Conservation (phyloP, 2,797 vertebrate genomes). For the Lophius americanus region DNA sequence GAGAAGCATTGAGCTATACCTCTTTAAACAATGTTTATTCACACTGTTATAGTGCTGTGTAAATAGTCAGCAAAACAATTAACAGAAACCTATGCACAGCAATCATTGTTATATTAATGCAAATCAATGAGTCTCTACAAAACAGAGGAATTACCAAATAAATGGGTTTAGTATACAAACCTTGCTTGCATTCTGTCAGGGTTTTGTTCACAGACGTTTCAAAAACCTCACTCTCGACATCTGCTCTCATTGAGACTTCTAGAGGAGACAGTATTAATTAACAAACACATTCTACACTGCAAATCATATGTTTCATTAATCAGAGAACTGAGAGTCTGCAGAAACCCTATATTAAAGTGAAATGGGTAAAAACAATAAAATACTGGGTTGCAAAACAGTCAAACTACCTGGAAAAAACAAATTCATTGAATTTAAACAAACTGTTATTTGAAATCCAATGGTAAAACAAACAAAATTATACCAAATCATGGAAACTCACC, state of each 20-base stretch:
- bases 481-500: neutral
- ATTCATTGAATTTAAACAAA: neutral
- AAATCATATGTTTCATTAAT: neutral
- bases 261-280: conserved; percentile 24
- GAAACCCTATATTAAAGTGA: neutral
- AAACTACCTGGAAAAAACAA: neutral
- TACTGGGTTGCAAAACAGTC: neutral
- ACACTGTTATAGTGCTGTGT: conserved; percentile 1
- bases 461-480: conserved; percentile 1
- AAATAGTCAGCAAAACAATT: neutral
- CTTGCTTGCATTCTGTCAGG: conserved; percentile 62
- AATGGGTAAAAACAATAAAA: conserved; percentile 14
- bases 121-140: neutral
- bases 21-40: neutral
- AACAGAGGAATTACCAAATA: neutral
- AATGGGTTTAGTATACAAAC: conserved; percentile 51
- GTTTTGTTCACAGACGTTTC: conserved; percentile 56
- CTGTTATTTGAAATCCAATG: neutral
- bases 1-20: neutral
- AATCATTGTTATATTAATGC: neutral
- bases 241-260: conserved; percentile 61
- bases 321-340: neutral
- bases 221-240: conserved; percentile 43
- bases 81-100: neutral
- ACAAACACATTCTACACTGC: neutral